Evolutionary conservation across 2,113 vertebrate genomes (phyloP).

Genomic region (Albula glossodonta): DNA sequence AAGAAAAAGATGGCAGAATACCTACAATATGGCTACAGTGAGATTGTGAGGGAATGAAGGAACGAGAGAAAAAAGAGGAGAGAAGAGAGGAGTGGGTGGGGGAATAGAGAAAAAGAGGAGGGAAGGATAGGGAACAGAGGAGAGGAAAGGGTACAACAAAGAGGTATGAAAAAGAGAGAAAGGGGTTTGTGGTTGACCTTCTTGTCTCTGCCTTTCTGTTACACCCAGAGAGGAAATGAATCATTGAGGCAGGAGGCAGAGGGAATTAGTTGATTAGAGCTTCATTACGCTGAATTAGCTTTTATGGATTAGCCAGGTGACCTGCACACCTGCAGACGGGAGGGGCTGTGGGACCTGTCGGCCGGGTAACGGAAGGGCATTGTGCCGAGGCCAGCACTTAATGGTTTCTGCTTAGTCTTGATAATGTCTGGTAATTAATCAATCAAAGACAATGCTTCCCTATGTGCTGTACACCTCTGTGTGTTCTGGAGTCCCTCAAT

Average conservation of each 20-base stretch:
- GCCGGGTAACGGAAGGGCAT: constrained; percentile 45
- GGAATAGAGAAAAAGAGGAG: too few species aligned
- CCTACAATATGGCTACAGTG: too few species aligned
- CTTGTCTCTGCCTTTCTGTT: constrained; percentile 28
- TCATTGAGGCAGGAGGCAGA: constrained; percentile 16
- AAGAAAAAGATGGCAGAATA: too few species aligned
- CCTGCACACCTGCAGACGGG: constrained; percentile 36
- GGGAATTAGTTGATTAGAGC: constrained; percentile 34
- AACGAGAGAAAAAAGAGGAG: too few species aligned
- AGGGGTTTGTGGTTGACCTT: constrained; percentile 58
- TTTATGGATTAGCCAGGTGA: constrained; percentile 38
- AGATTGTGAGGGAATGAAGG: too few species aligned
- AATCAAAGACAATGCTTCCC: constrained; percentile 29
- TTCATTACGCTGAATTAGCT: constrained; percentile 47
- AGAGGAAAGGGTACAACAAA: too few species aligned
- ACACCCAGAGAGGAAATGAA: background rate
- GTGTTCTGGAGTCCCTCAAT: background rate
- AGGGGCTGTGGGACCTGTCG: constrained; percentile 21
- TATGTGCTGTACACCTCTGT: background rate
- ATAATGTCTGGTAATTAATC: constrained; percentile 40
- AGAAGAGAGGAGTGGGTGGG: too few species aligned
- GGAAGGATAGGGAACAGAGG: too few species aligned
- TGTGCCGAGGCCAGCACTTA: constrained; percentile 40
- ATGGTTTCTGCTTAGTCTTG: constrained; percentile 44
- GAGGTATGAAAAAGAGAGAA: too few species aligned